These are phyloP conservation scores for Prinia subflava DNA, from an alignment of 2,113 vertebrate species.

Conservation along the genomic window DNA sequence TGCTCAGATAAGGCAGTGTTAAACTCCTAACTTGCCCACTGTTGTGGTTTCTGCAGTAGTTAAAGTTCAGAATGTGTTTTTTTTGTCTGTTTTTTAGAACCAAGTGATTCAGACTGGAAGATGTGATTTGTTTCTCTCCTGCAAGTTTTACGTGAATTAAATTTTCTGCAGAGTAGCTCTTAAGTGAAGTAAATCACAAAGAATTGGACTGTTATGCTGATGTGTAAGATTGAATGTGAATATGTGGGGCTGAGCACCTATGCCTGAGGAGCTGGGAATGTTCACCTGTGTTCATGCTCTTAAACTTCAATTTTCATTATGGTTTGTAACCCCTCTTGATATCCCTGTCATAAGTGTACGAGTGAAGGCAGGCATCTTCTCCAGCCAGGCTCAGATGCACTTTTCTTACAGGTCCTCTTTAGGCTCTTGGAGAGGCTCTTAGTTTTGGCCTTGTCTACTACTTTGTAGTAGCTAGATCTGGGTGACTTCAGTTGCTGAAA, in stretches of 20 bases:
- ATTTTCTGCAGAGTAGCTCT: background rate
- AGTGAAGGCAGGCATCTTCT: background rate
- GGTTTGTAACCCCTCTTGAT: fast-evolving
- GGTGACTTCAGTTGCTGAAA: background rate
- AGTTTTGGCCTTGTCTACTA: background rate
- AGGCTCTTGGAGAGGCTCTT: fast-evolving
- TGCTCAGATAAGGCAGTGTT: background rate
- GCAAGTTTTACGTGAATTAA: background rate
- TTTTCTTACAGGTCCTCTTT: fast-evolving
- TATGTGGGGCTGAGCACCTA: background rate
- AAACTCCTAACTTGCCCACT: fast-evolving
- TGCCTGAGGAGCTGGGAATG: background rate
- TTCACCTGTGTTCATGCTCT: fast-evolving
- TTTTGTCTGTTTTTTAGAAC: background rate
- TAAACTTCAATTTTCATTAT: background rate
- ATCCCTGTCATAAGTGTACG: fast-evolving
- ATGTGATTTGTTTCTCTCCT: background rate
- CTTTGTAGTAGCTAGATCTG: background rate
- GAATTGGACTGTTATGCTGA: background rate
- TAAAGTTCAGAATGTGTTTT: fast-evolving
- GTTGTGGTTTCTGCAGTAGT: background rate
- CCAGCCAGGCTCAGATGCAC: background rate
- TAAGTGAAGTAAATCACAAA: background rate
- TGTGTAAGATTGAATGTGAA: fast-evolving
- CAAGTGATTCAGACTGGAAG: background rate